Base-by-base conservation (phyloP, 2,113 vertebrate genomes). In the Plotosus lineatus region DNA sequence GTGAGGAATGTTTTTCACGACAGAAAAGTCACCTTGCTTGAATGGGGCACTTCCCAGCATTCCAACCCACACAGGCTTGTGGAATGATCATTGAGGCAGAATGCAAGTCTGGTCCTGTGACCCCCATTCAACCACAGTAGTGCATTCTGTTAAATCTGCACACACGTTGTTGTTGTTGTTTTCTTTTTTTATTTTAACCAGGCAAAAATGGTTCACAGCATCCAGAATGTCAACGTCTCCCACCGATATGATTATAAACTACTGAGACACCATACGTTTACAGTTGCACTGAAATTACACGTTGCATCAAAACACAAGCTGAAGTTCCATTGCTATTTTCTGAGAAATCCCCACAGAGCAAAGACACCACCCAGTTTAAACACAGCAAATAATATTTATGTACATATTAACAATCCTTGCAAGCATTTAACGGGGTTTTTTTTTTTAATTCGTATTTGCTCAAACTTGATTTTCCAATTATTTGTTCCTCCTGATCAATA, bases 1-100 rank as follows among this genome's bases (percentile, higher is more conserved):
- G 98, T 98, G 88, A 55, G 94, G 42, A 50, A 40, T 4, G 44
- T 23, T 58, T 76, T 76, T 28, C n/a, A 31, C 28, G 26, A 44
- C n/a, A 15, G 19, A 76, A 42, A 10, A 23, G 12, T 28, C 51
- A 56, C 0, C 3, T 12, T 33, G 28, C 17, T 12, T 51, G 48
- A 73, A 73, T 51, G 15, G 19, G 4, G 14, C 15, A 0, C 15
- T 48, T 51, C 46, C 46, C 28, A 31, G 46, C 69, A 72, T 72
- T 72, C 46, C 44, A 72, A 50, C 46, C 26, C 28, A 50, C 69
- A 33, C 4, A 19, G 65, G 36, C 58, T 31, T 60, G 28, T 14
- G 23, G 26, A 26, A n/a, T 9, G 55, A 36, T 36, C 60, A 63
- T 31, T 36, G 65, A 68, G 40, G 44, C 23, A 6, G 23, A 3